Evolutionary conservation across 2,113 vertebrate species (phyloP), one percentile per base, ranked within the genome.

Genomic region (Perca flavescens): DNA sequence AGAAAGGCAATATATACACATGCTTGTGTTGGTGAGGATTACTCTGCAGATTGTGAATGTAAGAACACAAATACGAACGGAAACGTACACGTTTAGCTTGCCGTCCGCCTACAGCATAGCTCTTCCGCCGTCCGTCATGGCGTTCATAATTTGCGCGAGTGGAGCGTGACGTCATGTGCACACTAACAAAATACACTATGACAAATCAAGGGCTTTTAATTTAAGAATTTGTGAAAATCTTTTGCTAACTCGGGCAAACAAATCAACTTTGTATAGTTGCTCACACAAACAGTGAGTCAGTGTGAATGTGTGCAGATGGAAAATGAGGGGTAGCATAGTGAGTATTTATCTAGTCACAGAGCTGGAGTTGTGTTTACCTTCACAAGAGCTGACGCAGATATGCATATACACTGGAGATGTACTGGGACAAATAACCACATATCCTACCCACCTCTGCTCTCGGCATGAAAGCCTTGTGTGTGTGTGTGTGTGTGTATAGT

Each of bases 321-420:
- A 46, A 87, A 65, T 62, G 21, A 77, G 65, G 77, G 68, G 19
- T 80, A 66, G 40, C 2, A 40, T 40, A 40, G 40, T 40, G 40
- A 40, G 74, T 83, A 87, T 76, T 85, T 86, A 91, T 90, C 82
- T 36, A 10, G 69, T 76, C 70, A 75, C 63, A 61, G 49, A 81
- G 76, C 84, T 76, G 47, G 63, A 90, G 79, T 49, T 78, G 82
- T 78, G 61, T 90, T 91, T 89, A 87, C 72, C 63, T 74, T 86
- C 70, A 72, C 83, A 80, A 50, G 53, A 43, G 84, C 76, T 89
- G 82, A 86, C 6, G 60, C 63, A 85, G 70, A 80, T 87, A 76
- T 68, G 74, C 74, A 84, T 80, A 77, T 50, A 67, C 69, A 78
- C 53, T 49, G 49, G 74, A 82, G 77, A 88, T 81, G 56, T 50